A percentile compares a stretch with the other conserved stretches of the same genome.
Conservation (phyloP, 2,888 invertebrate species). For the Pogonocherus hispidulus region DNA sequence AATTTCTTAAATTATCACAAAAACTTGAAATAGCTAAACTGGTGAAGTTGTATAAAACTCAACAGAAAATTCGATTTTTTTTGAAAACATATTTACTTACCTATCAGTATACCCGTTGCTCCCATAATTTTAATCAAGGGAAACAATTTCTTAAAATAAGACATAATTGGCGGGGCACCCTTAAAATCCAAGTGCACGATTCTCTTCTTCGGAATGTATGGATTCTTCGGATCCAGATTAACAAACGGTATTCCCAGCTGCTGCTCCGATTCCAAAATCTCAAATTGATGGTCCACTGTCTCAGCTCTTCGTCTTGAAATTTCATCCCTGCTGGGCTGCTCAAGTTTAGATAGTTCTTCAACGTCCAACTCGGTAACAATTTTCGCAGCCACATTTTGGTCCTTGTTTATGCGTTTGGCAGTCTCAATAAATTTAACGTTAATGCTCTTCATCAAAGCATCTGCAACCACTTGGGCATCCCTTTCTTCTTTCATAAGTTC, state of each 20-base stretch:
- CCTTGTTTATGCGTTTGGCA: constrained; percentile 43
- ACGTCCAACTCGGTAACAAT: constrained; percentile 45
- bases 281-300: constrained; percentile 41
- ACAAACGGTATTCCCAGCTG: constrained; percentile 68
- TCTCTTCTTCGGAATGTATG: constrained; percentile 71
- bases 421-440: constrained; percentile 59
- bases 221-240: constrained; percentile 65
- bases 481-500: constrained; percentile 49
- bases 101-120: constrained; percentile 77
- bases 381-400: constrained; percentile 28
- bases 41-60: no score
- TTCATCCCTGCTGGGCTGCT: constrained; percentile 65
- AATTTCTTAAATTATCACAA: no score
- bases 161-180: constrained; percentile 80
- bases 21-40: no score
- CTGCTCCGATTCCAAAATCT: constrained; percentile 61
- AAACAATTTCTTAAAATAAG: constrained; percentile 73
- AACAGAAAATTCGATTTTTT: no score
- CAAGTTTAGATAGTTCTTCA: constrained; percentile 60
- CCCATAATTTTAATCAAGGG: constrained; percentile 74
- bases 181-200: constrained; percentile 84
- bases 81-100: no score
- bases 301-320: constrained; percentile 55
- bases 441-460: constrained; percentile 54
- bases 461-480: constrained; percentile 51